Percentiles rank a stretch among this genome's conserved stretches.
phyloP scores from a whole-genome alignment of 2,797 vertebrate species.

The Tokudaia muenninki region DNA sequence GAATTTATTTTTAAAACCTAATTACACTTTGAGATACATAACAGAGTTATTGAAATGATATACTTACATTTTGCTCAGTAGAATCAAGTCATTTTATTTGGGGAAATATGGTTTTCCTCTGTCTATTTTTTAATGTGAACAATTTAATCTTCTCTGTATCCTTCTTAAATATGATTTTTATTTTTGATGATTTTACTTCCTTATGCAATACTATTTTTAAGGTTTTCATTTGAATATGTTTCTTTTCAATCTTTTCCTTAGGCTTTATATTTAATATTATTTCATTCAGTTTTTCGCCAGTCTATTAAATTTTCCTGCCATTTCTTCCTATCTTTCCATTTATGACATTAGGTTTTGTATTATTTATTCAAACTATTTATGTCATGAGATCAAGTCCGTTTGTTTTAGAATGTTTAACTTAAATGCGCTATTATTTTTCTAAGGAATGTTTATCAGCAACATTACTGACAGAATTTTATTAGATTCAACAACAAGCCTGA shows the following conservation, averaged over 20 bases:
- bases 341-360: not conserved
- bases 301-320: not conserved
- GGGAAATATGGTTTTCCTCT: not conserved
- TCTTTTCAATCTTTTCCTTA: not conserved
- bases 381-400: not conserved
- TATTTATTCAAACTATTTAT: not conserved
- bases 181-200: not conserved
- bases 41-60: not conserved
- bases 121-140: not conserved
- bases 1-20: not conserved
- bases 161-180: not conserved
- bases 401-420: not conserved
- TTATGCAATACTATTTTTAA: not conserved
- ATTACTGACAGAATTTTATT: not conserved
- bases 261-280: not conserved
- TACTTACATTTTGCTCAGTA: not conserved
- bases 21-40: not conserved
- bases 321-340: not conserved
- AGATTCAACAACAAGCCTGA: not conserved
- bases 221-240: not conserved
- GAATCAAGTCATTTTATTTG: not conserved
- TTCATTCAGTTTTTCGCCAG: not conserved
- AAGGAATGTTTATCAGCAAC: not conserved
- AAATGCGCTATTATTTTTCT: not conserved
- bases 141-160: not conserved